phyloP scores from a whole-genome alignment of 2,888 invertebrate genomes.

The Desoria tigrina region DNA sequence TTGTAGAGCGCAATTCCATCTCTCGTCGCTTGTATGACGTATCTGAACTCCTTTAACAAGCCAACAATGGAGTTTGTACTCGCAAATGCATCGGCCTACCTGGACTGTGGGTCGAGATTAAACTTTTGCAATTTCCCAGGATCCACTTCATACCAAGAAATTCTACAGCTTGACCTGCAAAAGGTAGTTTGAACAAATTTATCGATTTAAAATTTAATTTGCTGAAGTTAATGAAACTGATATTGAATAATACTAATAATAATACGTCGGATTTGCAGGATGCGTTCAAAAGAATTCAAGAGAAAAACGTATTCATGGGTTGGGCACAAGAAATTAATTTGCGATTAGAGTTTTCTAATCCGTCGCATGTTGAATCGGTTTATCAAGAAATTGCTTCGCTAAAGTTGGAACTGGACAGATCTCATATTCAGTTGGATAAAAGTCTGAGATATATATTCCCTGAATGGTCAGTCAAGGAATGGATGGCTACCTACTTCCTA shows the following conservation, averaged over 20 bases:
- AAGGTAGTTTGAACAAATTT: conserved; percentile 31
- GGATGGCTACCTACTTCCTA: conserved; percentile 44
- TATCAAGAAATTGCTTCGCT: conserved; percentile 36
- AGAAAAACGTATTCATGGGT: conserved; percentile 41
- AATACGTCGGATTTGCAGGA: conserved; percentile 24
- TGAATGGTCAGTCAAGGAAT: conserved; percentile 49
- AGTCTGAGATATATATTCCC: conserved; percentile 41
- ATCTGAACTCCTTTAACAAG: conserved; percentile 55
- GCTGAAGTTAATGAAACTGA: neutral
- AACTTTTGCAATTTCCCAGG: conserved; percentile 50
- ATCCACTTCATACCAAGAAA: conserved; percentile 40
- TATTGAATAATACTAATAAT: neutral
- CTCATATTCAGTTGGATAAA: conserved; percentile 28
- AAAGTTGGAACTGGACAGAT: conserved; percentile 38
- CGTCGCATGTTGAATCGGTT: conserved; percentile 41
- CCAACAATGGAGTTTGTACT: conserved; percentile 44
- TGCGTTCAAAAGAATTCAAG: conserved; percentile 36
- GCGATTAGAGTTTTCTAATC: conserved; percentile 41
- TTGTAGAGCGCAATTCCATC: conserved; percentile 63
- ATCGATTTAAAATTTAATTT: neutral
- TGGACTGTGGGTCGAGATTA: conserved; percentile 42
- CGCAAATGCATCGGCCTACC: conserved; percentile 29
- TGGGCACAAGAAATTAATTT: conserved; percentile 46
- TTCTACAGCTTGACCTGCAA: conserved; percentile 24
- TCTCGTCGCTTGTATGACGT: conserved; percentile 63